Evolutionary conservation across 2,113 vertebrate genomes (phyloP), one percentile per base, ranked within the genome.

Genomic region (Bubo scandiacus): DNA sequence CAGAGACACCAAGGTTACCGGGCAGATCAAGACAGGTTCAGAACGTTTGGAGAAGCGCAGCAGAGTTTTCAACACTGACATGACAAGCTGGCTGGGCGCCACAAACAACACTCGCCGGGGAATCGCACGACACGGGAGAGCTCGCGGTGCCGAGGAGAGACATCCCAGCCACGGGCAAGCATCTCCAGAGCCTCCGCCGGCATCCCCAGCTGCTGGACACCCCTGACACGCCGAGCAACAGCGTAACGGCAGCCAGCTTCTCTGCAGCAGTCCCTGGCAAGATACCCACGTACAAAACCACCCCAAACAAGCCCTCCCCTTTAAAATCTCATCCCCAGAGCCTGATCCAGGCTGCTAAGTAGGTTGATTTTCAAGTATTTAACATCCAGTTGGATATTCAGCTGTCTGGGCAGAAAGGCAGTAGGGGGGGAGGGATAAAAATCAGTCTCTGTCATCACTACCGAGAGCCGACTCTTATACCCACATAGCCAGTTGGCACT

Each of bases 181-280:
- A 23, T 5, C 63, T 34, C 73, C 1, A 0, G 61, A 83, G 61
- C 61, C 20, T 59, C 34, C 36, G 6, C 4, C 0, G 0, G 58
- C 0, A 0, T 10, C 12, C 58, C 40, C 0, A 0, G 15, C 71
- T 22, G 67, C 62, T 0, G 2, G 51, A 29, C 52, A 18, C 5
- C 51, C 29, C 11, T 3, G 1, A 13, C 3, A 10, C 0, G 0
- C 29, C 1, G 0, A 36, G 61, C 21, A 40, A 40, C 22, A 2
- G 40, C 40, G 4, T 1, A 11, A 47, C 3, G 1, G 36, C 54
- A 42, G 55, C 40, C 59, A 26, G 25, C 38, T n/a, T 8, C 88
- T 29, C 62, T 13, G 23, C 0, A 12, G 61, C 45, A 14, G 23
- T 13, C 42, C 65, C 32, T 9, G 34, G 49, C 0, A 3, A 71